phyloP scores from a whole-genome alignment of 2,888 invertebrate species.

The Gari tellinella region DNA sequence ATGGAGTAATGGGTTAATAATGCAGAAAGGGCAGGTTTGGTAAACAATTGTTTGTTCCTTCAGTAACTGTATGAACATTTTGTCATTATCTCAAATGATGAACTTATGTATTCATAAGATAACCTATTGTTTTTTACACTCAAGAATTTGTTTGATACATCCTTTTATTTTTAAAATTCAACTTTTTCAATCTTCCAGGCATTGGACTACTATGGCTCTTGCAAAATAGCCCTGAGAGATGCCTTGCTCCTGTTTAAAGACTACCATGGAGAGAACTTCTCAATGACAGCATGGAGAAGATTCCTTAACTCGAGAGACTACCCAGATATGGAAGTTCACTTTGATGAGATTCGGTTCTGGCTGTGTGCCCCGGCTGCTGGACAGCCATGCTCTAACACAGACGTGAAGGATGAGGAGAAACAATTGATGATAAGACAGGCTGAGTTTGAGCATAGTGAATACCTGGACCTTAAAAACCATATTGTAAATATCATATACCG shows the following conservation, averaged over 20 bases:
- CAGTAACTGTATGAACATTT: too few relatives aligned
- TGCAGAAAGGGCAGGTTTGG: too few relatives aligned
- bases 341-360: constrained; percentile 79
- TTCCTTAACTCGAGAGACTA: constrained; percentile 71
- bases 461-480: constrained; percentile 17
- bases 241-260: constrained; percentile 77
- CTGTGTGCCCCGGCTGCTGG: constrained; percentile 71
- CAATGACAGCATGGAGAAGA: constrained; percentile 74
- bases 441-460: constrained; percentile 52
- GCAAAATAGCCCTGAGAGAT: constrained; percentile 73
- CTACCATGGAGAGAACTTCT: constrained; percentile 79
- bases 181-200: constrained; percentile 38
- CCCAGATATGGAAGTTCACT: constrained; percentile 71
- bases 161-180: background rate
- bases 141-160: background rate
- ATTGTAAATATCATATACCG: too few relatives aligned
- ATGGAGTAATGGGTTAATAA: too few relatives aligned
- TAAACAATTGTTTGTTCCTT: too few relatives aligned
- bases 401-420: constrained; percentile 67
- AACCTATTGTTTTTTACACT: background rate
- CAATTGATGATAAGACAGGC: constrained; percentile 52
- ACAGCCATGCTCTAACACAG: constrained; percentile 60
- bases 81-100: too few relatives aligned
- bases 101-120: too few relatives aligned
- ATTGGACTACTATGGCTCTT: constrained; percentile 62